A percentile compares a stretch with the other conserved stretches of the same genome.
Conservation (phyloP, 2,888 invertebrate genomes). For the Prenolepis imparis region DNA sequence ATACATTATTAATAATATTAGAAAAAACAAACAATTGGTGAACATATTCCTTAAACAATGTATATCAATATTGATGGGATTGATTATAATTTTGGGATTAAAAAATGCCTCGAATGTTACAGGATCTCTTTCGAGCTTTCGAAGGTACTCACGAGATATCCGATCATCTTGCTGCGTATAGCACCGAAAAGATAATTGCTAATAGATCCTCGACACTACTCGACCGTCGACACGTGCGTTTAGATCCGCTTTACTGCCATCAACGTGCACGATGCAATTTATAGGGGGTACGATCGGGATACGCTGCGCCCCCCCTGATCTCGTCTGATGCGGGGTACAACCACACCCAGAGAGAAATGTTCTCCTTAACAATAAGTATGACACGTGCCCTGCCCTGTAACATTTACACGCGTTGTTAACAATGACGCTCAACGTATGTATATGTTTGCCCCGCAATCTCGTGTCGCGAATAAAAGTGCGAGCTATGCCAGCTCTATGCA, state of each 20-base stretch:
- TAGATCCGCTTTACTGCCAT: conserved; percentile 76
- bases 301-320: conserved; percentile 77
- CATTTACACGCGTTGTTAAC: conserved; percentile 74
- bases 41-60: not conserved
- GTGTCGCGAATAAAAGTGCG: conserved; percentile 64
- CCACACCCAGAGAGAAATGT: conserved; percentile 84
- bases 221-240: conserved; percentile 65
- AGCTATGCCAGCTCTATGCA: conserved; percentile 55
- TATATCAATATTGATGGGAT: not conserved
- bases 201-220: conserved; percentile 59
- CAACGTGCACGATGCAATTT: conserved; percentile 81
- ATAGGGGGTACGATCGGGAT: conserved; percentile 72
- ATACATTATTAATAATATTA: not conserved
- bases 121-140: not conserved
- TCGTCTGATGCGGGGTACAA: conserved; percentile 68
- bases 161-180: conserved; percentile 61
- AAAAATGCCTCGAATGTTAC: not conserved
- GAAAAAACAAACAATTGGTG: not conserved
- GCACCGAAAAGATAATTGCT: conserved; percentile 22
- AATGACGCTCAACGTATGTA: conserved; percentile 61
- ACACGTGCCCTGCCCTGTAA: conserved; percentile 80
- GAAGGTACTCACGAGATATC: conserved; percentile 74
- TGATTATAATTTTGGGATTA: not conserved
- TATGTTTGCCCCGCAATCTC: conserved; percentile 68
- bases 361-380: conserved; percentile 80